phyloP scores from a whole-genome alignment of 2,888 invertebrate genomes.

The Lasius fuliginosus region DNA sequence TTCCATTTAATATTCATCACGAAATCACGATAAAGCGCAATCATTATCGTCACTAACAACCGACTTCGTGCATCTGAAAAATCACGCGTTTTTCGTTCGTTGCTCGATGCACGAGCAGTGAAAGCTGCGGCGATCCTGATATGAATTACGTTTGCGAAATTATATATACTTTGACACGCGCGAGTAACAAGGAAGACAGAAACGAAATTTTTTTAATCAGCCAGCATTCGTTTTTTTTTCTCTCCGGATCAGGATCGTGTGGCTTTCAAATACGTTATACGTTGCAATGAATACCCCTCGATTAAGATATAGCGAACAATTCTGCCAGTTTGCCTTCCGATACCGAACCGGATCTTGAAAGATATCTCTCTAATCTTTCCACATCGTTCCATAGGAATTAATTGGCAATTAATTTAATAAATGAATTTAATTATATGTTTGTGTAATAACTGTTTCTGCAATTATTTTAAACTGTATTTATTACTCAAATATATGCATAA shows the following conservation, averaged over 20 bases:
- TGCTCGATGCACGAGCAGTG: conserved; percentile 5
- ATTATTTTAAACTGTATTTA: conserved; percentile 1
- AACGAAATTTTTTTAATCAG: conserved; percentile 1
- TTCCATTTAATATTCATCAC: conserved; percentile 15
- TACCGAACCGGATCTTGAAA: background rate
- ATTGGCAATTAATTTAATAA: background rate
- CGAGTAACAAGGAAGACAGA: background rate
- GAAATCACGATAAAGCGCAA: background rate
- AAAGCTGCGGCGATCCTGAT: background rate
- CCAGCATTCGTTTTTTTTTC: background rate
- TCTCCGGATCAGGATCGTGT: background rate
- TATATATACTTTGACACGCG: background rate
- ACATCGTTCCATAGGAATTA: background rate
- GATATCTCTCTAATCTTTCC: background rate
- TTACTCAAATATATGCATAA: background rate
- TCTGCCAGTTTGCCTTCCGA: too few relatives aligned
- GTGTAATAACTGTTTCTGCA: background rate
- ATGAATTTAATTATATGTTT: conserved; percentile 4
- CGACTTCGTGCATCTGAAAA: background rate
- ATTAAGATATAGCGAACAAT: too few relatives aligned
- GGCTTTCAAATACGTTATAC: background rate
- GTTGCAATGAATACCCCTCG: too few relatives aligned
- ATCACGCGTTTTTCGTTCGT: background rate
- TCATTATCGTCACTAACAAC: conserved; percentile 4
- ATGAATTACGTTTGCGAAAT: background rate